phyloP scores from a whole-genome alignment of 1,140 invertebrate genomes.

The Macrocentrus cingulum region DNA sequence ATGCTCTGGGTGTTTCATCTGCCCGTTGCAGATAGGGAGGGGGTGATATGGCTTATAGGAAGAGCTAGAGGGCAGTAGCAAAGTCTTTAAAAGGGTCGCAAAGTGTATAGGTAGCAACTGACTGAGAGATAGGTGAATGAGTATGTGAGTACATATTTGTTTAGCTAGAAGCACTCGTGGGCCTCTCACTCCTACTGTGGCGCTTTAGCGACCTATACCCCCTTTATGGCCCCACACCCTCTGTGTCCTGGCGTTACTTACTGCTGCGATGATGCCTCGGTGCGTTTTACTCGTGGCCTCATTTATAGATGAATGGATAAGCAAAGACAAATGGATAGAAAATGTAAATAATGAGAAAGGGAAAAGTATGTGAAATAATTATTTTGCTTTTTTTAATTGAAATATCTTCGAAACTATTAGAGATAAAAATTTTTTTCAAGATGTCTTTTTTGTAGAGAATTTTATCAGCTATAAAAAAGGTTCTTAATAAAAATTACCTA shows the following conservation, averaged over 20 bases:
- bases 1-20: slow-evolving; percentile 17
- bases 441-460: too few species aligned
- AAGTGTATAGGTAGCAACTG: slow-evolving; percentile 36
- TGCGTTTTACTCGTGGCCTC: neutral
- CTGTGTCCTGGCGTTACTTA: neutral
- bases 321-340: slow-evolving; percentile 43
- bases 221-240: too few species aligned
- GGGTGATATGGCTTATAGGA: neutral
- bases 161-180: slow-evolving; percentile 56
- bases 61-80: slow-evolving; percentile 35
- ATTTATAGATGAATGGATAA: slow-evolving; percentile 19
- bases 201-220: slow-evolving; percentile 9
- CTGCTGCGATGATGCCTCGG: slow-evolving; percentile 1
- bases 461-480: too few species aligned
- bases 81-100: slow-evolving; percentile 56
- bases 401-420: too few species aligned
- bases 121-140: slow-evolving; percentile 55
- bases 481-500: too few species aligned
- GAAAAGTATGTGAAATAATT: too few species aligned
- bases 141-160: slow-evolving; percentile 59
- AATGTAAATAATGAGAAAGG: too few species aligned
- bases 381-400: too few species aligned
- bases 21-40: too few species aligned
- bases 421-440: too few species aligned
- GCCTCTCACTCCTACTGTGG: slow-evolving; percentile 32